Evolutionary conservation across 1,140 invertebrate genomes (phyloP), one percentile per base, ranked within the genome.

Genomic region (Tetramorium alpestre): DNA sequence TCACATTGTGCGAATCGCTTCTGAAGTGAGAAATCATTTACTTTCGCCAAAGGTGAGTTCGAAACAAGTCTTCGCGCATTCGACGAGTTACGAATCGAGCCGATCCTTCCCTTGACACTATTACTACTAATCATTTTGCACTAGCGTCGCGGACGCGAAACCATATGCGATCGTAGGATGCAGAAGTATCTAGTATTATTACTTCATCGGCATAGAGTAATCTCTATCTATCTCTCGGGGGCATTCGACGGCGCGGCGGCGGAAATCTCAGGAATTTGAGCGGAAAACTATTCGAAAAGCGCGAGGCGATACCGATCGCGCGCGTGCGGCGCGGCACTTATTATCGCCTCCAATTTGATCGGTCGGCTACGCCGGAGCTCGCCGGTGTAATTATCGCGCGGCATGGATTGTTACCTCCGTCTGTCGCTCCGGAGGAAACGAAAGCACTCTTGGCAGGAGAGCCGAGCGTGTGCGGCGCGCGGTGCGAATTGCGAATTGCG

Each of bases 401-500:
- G 33, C 78, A 41, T 87, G 77, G 60, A 87, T 87, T 72, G 54
- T 82, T 64, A 70, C 44, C 41, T 56, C 81, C 38, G 69, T 86
- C 81, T 49, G 60, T 18, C 38, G 56, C 49, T 77, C 69, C 77
- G 85, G 33, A 73, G 85, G n/a, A 78, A 73, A 87, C 87, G 88
- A 90, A 90, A 90, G 85, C 78, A 62, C 51, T 44, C 54, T 22
- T 13, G 33, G 58, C 18, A 22, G 13, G 64, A 81, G 64, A 78
- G 67, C 16, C 58, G 73, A 67, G 60, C 28, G 47, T 47, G 62
- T 33, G 33, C 33, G 33, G 33, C 33, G 60, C 62, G 25, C 58
- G 28, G 33, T 28, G 38, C 51, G 51, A 22, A 22, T 22, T 49
- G 78, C 85, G 87, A 90, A 90, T 92, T 92, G 90, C 90, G 88